phyloP scores from a whole-genome alignment of 2,888 invertebrate genomes.

The Minunthozetes semirufus region DNA sequence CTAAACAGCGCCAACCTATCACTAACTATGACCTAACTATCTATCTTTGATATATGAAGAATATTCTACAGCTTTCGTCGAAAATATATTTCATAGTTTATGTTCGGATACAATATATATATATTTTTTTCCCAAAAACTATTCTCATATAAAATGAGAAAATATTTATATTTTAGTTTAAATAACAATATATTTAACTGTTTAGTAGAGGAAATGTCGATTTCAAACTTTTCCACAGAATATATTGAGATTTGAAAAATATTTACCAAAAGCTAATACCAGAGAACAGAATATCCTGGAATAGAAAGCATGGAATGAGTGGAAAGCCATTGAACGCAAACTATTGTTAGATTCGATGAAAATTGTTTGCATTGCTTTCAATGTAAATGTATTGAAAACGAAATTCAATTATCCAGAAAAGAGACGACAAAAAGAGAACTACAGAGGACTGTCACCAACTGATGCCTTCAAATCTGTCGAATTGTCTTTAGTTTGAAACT shows the following conservation, averaged over 20 bases:
- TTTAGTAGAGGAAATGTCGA: not conserved
- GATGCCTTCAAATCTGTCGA: not conserved
- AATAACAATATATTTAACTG: too few relatives aligned
- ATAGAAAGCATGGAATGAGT: not conserved
- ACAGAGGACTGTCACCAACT: constrained; percentile 7
- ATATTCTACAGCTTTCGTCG: too few relatives aligned
- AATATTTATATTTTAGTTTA: too few relatives aligned
- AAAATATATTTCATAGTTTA: too few relatives aligned
- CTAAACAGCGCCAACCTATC: not conserved
- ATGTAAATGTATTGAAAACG: not conserved
- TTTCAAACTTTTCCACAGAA: not conserved
- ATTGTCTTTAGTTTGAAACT: not conserved
- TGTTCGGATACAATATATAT: too few relatives aligned
- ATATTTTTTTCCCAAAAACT: too few relatives aligned
- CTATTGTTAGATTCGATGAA: not conserved
- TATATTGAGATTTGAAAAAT: not conserved
- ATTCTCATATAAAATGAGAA: too few relatives aligned
- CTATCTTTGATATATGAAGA: too few relatives aligned
- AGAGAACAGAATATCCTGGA: not conserved
- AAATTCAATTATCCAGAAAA: not conserved
- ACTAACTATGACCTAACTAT: too few relatives aligned
- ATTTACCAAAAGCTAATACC: not conserved
- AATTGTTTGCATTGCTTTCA: not conserved
- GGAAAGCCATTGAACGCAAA: not conserved
- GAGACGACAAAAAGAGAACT: not conserved